These are phyloP conservation scores for Drosophila azteca DNA, from an alignment of 1,140 invertebrate genomes.

Conservation along the genomic window DNA sequence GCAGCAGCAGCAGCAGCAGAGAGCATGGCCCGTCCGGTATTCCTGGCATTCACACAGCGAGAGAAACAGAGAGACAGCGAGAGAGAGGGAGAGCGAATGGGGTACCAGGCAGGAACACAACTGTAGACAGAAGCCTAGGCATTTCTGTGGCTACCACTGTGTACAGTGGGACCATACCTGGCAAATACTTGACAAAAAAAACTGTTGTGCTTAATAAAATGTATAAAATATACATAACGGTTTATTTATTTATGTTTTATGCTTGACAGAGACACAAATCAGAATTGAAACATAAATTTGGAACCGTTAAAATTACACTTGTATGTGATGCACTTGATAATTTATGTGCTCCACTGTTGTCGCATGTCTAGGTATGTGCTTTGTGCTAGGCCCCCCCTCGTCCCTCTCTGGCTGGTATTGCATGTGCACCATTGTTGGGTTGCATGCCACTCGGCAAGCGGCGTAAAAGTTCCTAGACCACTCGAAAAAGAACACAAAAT, in stretches of 20 bases:
- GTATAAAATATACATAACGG: too few species aligned
- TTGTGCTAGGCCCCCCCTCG: not conserved
- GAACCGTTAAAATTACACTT: too few species aligned
- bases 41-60: slow-evolving; percentile 15
- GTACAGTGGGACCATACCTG: slow-evolving; percentile 23
- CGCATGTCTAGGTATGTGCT: slow-evolving; percentile 8
- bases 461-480: slow-evolving; percentile 81
- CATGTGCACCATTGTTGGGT: slow-evolving; percentile 38
- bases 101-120: too few species aligned
- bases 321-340: slow-evolving; percentile 34
- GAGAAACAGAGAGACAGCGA: not conserved
- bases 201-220: too few species aligned
- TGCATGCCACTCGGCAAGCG: slow-evolving; percentile 71
- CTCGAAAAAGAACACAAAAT: slow-evolving; percentile 79
- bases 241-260: not conserved
- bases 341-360: slow-evolving; percentile 70
- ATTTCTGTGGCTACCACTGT: slow-evolving; percentile 37
- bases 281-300: slow-evolving; percentile 17
- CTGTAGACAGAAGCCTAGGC: slow-evolving; percentile 43
- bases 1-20: slow-evolving; percentile 1
- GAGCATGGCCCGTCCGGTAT: slow-evolving; percentile 25
- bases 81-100: too few species aligned
- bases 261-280: slow-evolving; percentile 17
- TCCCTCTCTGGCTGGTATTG: not conserved
- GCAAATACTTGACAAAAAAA: not conserved